Conservation (phyloP, 2,797 vertebrate genomes). For the Telmatherina bonti region DNA sequence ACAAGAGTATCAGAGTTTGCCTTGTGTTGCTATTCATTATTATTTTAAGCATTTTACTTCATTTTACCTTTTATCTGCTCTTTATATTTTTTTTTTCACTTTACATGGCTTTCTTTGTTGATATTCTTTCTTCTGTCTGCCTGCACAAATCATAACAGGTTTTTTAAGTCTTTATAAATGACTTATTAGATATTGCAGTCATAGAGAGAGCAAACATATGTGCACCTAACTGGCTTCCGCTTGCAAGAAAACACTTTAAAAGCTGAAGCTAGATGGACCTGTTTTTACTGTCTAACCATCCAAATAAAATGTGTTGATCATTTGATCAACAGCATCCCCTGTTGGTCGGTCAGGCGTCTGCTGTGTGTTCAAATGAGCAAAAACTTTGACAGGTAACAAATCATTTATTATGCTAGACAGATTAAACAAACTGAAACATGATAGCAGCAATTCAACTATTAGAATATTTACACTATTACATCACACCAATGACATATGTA, state of each 20-base stretch:
- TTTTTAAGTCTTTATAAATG: background rate
- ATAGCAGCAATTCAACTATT: conserved; percentile 86
- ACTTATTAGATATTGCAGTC: too few relatives aligned
- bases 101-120: background rate
- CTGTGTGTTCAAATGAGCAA: conserved; percentile 1
- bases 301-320: background rate
- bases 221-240: conserved; percentile 12
- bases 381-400: conserved; percentile 72
- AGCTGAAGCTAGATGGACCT: background rate
- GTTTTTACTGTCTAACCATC: background rate
- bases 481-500: conserved; percentile 80
- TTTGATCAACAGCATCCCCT: conserved; percentile 56
- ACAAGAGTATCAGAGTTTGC: background rate
- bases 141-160: background rate
- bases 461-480: conserved; percentile 86
- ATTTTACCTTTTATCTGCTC: background rate
- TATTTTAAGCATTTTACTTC: background rate
- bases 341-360: conserved; percentile 19
- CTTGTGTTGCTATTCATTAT: background rate
- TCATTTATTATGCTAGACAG: conserved; percentile 82
- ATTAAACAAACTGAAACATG: conserved; percentile 82
- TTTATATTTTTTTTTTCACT: background rate
- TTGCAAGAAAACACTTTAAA: background rate
- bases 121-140: background rate
- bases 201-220: background rate